Base-by-base conservation (phyloP, 1,140 invertebrate species). In the Oreohelix idahoensis region DNA sequence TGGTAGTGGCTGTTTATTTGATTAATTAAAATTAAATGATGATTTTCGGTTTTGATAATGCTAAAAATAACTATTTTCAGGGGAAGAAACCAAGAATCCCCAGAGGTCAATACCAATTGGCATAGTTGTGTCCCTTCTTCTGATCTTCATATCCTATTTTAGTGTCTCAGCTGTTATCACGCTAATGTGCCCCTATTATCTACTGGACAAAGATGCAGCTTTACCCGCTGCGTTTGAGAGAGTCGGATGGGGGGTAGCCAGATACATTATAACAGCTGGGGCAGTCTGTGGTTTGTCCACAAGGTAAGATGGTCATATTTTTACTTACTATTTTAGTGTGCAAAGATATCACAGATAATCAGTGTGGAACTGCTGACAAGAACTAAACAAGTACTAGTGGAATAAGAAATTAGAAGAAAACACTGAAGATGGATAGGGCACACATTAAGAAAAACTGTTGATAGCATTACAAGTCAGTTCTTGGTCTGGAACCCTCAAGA, bases 161-260 rank as follows among this genome's bases (percentile, higher is more conserved):
- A 95, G 96, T 38, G 95, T 98, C 15, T 96, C 96, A 0, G 95
- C 95, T 0, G 95, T 97, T 0, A 90, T 98, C 29, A 98, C 97
- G 0, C 95, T 98, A 94, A 97, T 98, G 95, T 95, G 95, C 93
- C 97, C 97, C 0, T 98, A 98, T 91, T 98, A 96, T 89, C 89
- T 95, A 35, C 96, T 96, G 94, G 94, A 97, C 92, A 92, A 93
- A 4, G 94, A 96, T 85, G 97, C 97, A 0, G 97, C 97, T 0
- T 95, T 98, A 83, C 96, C 97, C 0, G 94, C 95, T 84, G 94
- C 95, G 20, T 97, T 97, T 92, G 84, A 89, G 20, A n/a, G 87
- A 26, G 88, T 89, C 15, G 96, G 95, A 0, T 96, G 94, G 95
- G 90, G 93, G 0, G 95, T 94, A 0, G 94, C 96, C 26, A 94